Evolutionary conservation across 1,140 invertebrate species (phyloP).

Genomic region (Medauroidea extradentata): DNA sequence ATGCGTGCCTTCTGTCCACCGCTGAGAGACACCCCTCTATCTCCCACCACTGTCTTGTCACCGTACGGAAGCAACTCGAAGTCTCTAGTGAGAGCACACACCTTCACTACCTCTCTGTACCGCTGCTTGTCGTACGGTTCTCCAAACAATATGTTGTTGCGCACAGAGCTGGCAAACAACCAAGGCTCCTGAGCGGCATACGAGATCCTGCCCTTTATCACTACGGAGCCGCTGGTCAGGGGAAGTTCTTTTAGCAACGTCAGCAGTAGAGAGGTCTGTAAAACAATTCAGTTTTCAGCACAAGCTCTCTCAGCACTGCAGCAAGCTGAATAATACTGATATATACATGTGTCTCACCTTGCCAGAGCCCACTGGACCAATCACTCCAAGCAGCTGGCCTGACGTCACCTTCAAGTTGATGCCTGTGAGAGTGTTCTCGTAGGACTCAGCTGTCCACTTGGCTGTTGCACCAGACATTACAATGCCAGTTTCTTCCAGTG

Average conservation of each 20-base stretch:
- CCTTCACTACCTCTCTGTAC: constrained; percentile 36
- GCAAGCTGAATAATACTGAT: too few species aligned
- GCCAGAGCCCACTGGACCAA: too few species aligned
- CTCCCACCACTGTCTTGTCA: constrained; percentile 79
- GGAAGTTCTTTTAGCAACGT: constrained; percentile 76
- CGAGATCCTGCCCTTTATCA: constrained; percentile 70
- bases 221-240: constrained; percentile 57
- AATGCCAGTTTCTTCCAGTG: too few species aligned
- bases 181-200: constrained; percentile 91
- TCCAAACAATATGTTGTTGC: constrained; percentile 82
- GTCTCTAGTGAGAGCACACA: constrained; percentile 44
- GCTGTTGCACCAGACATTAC: too few species aligned
- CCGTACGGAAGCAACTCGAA: constrained; percentile 74
- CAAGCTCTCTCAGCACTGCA: too few species aligned
- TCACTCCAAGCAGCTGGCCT: too few species aligned
- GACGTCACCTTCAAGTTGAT: too few species aligned
- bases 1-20: constrained; percentile 85
- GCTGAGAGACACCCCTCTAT: constrained; percentile 76
- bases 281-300: too few species aligned
- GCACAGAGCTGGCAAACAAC: constrained; percentile 68
- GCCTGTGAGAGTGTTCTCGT: too few species aligned
- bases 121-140: constrained; percentile 34
- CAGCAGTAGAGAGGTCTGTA: constrained; percentile 71
- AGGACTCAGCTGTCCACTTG: too few species aligned
- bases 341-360: too few species aligned